Conservation (phyloP, 2,797 vertebrate species). For the Kryptolebias ocellatus region DNA sequence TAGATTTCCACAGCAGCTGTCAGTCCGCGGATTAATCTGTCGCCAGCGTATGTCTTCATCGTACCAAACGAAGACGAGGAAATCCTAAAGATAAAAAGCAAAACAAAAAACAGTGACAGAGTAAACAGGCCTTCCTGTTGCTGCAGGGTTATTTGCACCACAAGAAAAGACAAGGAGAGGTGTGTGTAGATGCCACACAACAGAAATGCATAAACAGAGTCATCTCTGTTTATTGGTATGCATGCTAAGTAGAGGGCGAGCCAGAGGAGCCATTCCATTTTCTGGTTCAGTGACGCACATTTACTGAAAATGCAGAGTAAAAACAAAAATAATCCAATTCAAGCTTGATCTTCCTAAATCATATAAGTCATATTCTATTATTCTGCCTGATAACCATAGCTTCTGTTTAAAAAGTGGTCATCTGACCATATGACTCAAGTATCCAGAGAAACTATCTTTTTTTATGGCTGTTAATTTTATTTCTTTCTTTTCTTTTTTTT, state of each 20-base stretch:
- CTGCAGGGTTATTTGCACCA: conserved; percentile 14
- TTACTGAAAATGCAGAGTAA: neutral
- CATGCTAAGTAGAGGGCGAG: neutral
- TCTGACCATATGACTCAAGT: no score
- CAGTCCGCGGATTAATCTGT: conserved; percentile 40
- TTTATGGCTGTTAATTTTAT: no score
- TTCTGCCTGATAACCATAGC: neutral
- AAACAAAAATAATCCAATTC: neutral
- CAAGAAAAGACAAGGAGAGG: neutral
- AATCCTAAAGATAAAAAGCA: conserved; percentile 36
- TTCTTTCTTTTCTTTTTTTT: no score
- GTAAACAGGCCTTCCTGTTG: conserved; percentile 20
- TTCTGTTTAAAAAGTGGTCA: no score
- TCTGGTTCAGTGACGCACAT: neutral
- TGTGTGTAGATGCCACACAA: neutral
- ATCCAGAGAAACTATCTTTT: no score
- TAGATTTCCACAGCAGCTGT: conserved; percentile 41
- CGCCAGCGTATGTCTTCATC: conserved; percentile 31
- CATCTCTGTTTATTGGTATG: neutral
- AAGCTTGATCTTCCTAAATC: neutral
- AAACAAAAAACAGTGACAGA: conserved; percentile 25
- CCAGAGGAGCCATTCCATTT: neutral
- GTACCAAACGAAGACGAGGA: conserved; percentile 31
- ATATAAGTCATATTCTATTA: neutral
- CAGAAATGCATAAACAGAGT: neutral